These are phyloP conservation scores for Apodemus sylvaticus DNA, from an alignment of 2,113 vertebrate species.

Conservation along the genomic window DNA sequence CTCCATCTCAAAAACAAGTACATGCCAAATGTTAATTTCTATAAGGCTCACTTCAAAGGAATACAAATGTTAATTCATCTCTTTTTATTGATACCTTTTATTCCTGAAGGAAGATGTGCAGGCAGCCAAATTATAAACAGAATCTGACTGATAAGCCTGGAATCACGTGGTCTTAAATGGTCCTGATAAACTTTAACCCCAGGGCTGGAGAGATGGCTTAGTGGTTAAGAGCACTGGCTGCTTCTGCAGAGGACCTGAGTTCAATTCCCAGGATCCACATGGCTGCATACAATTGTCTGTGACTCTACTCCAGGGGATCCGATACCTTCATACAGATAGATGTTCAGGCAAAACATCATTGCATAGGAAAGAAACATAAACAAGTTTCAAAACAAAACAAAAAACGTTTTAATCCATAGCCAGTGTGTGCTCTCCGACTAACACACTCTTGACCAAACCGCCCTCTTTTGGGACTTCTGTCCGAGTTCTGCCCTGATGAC, in stretches of 20 bases:
- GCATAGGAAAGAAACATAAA: too few relatives aligned
- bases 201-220: too few relatives aligned
- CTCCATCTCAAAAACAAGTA: neutral
- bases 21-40: neutral
- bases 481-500: neutral
- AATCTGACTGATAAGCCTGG: neutral
- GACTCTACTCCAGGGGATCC: too few relatives aligned
- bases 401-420: neutral
- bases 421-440: neutral
- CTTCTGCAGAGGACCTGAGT: too few relatives aligned
- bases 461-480: neutral
- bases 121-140: conserved; percentile 30
- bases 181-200: neutral
- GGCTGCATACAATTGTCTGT: too few relatives aligned
- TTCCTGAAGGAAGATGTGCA: neutral
- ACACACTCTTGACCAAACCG: neutral
- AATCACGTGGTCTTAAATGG: neutral
- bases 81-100: neutral
- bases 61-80: conserved; percentile 4
- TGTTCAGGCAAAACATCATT: too few relatives aligned
- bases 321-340: too few relatives aligned
- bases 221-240: too few relatives aligned
- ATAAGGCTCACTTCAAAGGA: neutral
- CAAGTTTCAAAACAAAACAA: too few relatives aligned
- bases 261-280: too few relatives aligned